phyloP scores from a whole-genome alignment of 2,113 vertebrate genomes.

The Argyrosomus japonicus region DNA sequence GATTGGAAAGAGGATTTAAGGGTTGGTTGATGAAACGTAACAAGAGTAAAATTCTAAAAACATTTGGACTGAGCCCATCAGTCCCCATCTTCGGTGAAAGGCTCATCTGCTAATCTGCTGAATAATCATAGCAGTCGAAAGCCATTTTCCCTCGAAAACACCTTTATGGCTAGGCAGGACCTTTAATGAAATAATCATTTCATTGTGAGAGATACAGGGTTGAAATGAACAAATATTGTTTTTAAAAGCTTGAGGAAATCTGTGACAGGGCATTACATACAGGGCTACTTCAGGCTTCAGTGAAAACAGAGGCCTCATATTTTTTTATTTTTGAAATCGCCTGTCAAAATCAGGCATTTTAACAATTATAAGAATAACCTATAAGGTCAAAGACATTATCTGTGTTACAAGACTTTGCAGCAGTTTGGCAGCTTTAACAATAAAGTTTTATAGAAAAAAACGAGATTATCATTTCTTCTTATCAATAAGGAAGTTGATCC shows the following conservation, averaged over 20 bases:
- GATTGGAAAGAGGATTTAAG: conserved; percentile 31
- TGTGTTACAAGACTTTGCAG: not conserved
- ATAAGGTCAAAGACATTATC: not conserved
- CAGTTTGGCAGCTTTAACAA: not conserved
- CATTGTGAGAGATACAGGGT: not conserved
- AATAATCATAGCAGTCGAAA: conserved; percentile 51
- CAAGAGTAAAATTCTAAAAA: conserved; percentile 23
- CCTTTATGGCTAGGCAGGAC: not conserved
- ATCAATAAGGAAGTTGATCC: not conserved
- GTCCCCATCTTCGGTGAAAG: conserved; percentile 18
- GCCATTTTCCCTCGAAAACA: conserved; percentile 35
- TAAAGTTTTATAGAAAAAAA: not conserved
- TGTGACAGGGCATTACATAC: not conserved
- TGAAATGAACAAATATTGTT: not conserved
- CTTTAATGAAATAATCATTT: not conserved
- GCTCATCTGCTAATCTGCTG: conserved; percentile 60
- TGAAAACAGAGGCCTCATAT: not conserved
- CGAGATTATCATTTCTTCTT: not conserved
- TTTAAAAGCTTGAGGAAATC: not conserved
- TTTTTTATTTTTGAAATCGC: not conserved
- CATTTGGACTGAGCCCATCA: conserved; percentile 9
- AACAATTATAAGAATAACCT: not conserved
- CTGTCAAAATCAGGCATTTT: not conserved
- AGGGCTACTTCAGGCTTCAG: not conserved
- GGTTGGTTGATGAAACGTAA: conserved; percentile 24